phyloP scores from a whole-genome alignment of 2,797 vertebrate species.

The Crotalus adamanteus region DNA sequence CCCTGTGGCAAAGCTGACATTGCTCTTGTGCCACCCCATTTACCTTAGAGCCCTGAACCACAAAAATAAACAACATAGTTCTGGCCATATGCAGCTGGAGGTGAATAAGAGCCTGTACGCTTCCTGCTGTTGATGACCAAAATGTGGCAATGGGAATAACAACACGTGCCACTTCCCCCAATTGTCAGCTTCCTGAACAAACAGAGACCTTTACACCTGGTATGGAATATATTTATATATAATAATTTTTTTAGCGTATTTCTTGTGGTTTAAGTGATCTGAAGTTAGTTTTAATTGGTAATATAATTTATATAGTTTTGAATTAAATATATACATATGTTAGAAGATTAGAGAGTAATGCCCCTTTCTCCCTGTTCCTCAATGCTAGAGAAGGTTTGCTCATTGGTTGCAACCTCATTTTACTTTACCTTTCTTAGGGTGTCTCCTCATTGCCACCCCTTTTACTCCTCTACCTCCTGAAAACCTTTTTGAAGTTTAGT shows the following conservation, averaged over 20 bases:
- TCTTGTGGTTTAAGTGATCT: neutral
- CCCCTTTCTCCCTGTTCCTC: neutral
- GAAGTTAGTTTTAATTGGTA: neutral
- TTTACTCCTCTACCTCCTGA: neutral
- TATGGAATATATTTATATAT: conserved; percentile 23
- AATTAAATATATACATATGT: neutral
- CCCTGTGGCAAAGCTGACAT: neutral
- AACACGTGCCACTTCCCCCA: conserved; percentile 59
- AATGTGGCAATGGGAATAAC: neutral
- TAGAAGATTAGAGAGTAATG: neutral
- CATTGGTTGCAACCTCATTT: neutral
- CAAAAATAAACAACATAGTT: conserved; percentile 63
- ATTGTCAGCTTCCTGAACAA: conserved; percentile 62
- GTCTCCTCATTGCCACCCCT: neutral
- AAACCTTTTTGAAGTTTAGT: neutral
- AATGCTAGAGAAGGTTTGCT: neutral
- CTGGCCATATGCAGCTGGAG: conserved; percentile 62
- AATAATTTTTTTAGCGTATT: neutral
- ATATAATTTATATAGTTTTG: neutral
- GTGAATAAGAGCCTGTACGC: conserved; percentile 64
- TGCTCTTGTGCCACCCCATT: conserved; percentile 28
- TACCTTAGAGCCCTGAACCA: conserved; percentile 34
- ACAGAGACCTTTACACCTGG: conserved; percentile 61
- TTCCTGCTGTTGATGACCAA: conserved; percentile 60
- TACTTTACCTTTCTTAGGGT: neutral